A percentile compares a stretch with the other conserved stretches of the same genome.
These are phyloP conservation scores for Microdon myrmicae DNA, from an alignment of 2,888 invertebrate species.

Conservation along the genomic window DNA sequence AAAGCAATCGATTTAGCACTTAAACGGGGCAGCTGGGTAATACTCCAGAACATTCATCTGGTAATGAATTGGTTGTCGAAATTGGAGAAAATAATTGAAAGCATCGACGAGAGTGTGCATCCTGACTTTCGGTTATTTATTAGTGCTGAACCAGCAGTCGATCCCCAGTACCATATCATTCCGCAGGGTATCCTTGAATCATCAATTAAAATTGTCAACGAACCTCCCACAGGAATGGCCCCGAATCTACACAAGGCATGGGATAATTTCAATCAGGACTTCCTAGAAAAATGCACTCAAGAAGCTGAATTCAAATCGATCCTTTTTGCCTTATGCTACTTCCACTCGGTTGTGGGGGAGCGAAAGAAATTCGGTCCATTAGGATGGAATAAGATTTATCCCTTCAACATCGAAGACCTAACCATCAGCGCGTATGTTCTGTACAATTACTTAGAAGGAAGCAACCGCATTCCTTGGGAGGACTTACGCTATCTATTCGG, in stretches of 20 bases:
- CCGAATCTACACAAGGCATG: slow-evolving; percentile 94
- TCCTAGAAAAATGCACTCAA: slow-evolving; percentile 89
- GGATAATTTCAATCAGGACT: slow-evolving; percentile 92
- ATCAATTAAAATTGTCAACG: slow-evolving; percentile 95
- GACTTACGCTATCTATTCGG: slow-evolving; percentile 94
- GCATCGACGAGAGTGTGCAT: slow-evolving; percentile 76
- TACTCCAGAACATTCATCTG: slow-evolving; percentile 92
- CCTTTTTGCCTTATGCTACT: slow-evolving; percentile 91
- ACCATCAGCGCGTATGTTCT: slow-evolving; percentile 92
- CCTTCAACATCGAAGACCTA: slow-evolving; percentile 86
- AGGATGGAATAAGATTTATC: slow-evolving; percentile 88
- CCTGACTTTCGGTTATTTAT: slow-evolving; percentile 77
- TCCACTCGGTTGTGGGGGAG: slow-evolving; percentile 94
- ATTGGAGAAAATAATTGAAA: slow-evolving; percentile 92
- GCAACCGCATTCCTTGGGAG: slow-evolving; percentile 91
- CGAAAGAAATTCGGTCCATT: slow-evolving; percentile 94
- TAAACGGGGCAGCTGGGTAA: slow-evolving; percentile 83
- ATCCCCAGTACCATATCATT: slow-evolving; percentile 74
- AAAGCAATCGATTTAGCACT: slow-evolving; percentile 82
- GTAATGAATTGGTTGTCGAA: slow-evolving; percentile 89
- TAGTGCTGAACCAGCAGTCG: slow-evolving; percentile 87
- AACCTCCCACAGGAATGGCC: slow-evolving; percentile 94
- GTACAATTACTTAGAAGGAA: slow-evolving; percentile 91
- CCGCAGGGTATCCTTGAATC: slow-evolving; percentile 92
- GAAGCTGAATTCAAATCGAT: slow-evolving; percentile 94